Percentiles rank a stretch among this genome's conserved stretches.
Evolutionary conservation across 2,113 vertebrate species (phyloP).

Genomic region (Lepus americanus): DNA sequence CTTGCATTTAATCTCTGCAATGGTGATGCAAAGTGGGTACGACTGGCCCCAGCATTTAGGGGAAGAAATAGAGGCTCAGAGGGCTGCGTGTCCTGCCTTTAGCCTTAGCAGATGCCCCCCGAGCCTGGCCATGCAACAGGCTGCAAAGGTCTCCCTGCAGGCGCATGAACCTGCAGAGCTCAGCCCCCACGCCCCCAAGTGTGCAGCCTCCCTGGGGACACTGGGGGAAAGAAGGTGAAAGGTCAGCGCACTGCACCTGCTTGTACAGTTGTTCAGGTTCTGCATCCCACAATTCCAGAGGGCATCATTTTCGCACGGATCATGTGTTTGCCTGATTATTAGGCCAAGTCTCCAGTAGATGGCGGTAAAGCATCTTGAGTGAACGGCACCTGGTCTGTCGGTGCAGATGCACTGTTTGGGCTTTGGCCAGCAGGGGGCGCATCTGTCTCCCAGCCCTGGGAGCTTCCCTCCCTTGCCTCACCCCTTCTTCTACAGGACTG

Average conservation of each 20-base stretch:
- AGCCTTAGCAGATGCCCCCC: neutral
- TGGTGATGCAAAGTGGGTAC: neutral
- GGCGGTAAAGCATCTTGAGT: slow-evolving; percentile 73
- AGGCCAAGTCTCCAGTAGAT: slow-evolving; percentile 67
- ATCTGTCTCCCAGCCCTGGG: neutral
- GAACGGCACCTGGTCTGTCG: neutral
- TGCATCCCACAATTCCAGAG: neutral
- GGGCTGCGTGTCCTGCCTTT: neutral
- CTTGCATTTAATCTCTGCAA: neutral
- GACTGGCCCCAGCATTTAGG: slow-evolving; percentile 4
- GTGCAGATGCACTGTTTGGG: neutral
- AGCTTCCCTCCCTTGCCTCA: neutral
- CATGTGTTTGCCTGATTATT: neutral
- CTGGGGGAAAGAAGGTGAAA: neutral
- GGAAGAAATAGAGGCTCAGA: neutral
- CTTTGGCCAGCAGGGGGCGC: fast-evolving
- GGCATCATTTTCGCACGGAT: neutral
- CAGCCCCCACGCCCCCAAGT: neutral
- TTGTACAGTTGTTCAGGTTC: neutral
- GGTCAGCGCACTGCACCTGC: fast-evolving
- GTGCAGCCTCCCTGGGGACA: neutral
- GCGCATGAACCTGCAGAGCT: neutral
- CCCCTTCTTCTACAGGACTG: neutral
- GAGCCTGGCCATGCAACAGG: neutral
- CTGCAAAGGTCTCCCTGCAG: neutral